These are phyloP conservation scores for Mythimna ferrago DNA, from an alignment of 2,888 invertebrate species.

Conservation along the genomic window DNA sequence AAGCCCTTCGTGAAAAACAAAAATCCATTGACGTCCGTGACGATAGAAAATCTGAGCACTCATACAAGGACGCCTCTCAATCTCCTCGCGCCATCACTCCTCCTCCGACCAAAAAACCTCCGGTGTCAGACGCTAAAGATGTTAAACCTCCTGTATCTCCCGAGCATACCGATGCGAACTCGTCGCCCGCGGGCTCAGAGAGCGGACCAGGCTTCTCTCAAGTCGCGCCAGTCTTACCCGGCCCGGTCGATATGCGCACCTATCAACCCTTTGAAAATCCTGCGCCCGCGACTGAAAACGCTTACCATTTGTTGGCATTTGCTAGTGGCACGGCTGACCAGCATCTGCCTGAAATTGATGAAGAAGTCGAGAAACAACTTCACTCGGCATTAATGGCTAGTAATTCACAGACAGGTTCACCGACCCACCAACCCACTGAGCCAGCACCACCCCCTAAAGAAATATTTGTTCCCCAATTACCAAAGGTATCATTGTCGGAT, in stretches of 20 bases:
- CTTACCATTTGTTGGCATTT: constrained; percentile 92
- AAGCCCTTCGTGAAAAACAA: constrained; percentile 94
- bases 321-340: constrained; percentile 93
- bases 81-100: constrained; percentile 91
- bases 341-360: constrained; percentile 93
- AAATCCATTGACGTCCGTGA: constrained; percentile 93
- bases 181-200: constrained; percentile 70
- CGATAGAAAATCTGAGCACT: constrained; percentile 90
- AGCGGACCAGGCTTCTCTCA: constrained; percentile 83
- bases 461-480: constrained; percentile 78
- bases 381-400: constrained; percentile 92
- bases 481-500: constrained; percentile 94
- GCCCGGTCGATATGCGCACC: constrained; percentile 97
- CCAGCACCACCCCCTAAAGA: constrained; percentile 74
- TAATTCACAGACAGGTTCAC: constrained; percentile 81
- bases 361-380: constrained; percentile 94
- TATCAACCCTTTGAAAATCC: constrained; percentile 93
- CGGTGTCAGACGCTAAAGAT: constrained; percentile 84
- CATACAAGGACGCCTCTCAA: constrained; percentile 89
- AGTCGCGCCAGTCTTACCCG: constrained; percentile 94
- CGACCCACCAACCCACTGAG: constrained; percentile 67
- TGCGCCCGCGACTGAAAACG: constrained; percentile 90
- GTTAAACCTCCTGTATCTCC: constrained; percentile 87
- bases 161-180: constrained; percentile 69
- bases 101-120: constrained; percentile 79